A percentile compares a stretch with the other conserved stretches of the same genome.
phyloP scores from a whole-genome alignment of 2,888 invertebrate species.

The Hymenopus coronatus region DNA sequence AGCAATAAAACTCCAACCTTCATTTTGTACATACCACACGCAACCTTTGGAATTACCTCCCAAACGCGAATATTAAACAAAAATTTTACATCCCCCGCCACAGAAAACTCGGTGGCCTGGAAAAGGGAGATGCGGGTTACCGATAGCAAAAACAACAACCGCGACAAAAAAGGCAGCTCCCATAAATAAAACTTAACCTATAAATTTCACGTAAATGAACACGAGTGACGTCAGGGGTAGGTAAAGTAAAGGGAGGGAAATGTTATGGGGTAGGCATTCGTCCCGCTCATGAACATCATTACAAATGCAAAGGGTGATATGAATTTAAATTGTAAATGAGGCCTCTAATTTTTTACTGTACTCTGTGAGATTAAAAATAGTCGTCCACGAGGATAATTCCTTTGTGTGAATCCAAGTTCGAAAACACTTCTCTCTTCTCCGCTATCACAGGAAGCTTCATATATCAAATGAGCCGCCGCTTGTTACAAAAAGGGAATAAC shows the following conservation, averaged over 20 bases:
- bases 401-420: neutral
- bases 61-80: conserved; percentile 1
- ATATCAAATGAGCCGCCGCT: neutral
- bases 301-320: neutral
- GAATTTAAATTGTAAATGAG: conserved; percentile 1
- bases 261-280: neutral
- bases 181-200: conserved; percentile 1
- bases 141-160: neutral
- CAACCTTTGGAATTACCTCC: neutral
- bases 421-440: neutral
- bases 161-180: neutral
- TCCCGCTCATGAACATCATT: neutral
- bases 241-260: neutral
- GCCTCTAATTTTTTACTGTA: neutral
- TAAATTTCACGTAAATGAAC: conserved; percentile 7
- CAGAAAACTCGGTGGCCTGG: neutral
- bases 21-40: neutral
- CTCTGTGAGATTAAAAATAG: neutral
- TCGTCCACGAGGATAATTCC: neutral
- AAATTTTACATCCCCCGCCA: neutral
- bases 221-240: neutral
- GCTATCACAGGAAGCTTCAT: neutral
- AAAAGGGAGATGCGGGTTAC: neutral
- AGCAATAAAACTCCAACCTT: neutral
- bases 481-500: too few species aligned